Conservation (phyloP, 2,113 vertebrate species). For the Oncorhynchus gorbuscha region DNA sequence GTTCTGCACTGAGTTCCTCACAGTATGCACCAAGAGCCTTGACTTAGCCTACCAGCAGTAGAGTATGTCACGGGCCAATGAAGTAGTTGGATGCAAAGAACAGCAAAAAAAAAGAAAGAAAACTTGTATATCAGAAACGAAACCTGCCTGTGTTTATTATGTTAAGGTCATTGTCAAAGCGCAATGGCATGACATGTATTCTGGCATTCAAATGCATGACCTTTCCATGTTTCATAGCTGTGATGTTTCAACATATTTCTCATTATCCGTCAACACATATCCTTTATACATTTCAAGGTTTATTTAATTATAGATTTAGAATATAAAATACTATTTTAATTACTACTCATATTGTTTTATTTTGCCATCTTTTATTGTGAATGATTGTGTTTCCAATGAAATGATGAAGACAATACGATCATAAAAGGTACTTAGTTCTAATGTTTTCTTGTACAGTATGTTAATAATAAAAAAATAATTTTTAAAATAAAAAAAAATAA, state of each 20-base stretch:
- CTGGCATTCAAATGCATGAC: no score
- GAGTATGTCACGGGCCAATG: no score
- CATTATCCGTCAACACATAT: background rate
- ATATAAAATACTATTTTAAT: background rate
- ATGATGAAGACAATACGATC: background rate
- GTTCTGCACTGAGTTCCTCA: slow-evolving; percentile 18
- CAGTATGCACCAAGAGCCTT: no score
- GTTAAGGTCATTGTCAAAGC: no score
- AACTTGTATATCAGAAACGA: background rate
- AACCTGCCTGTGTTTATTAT: background rate
- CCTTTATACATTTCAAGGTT: background rate
- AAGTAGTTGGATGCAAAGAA: slow-evolving; percentile 22
- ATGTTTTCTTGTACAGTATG: background rate
- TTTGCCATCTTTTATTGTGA: background rate
- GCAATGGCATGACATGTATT: no score
- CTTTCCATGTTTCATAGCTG: background rate
- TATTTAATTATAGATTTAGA: background rate
- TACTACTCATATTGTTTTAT: background rate
- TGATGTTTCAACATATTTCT: slow-evolving; percentile 2
- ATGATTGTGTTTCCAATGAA: background rate
- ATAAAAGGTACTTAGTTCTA: background rate
- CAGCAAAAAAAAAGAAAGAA: slow-evolving; percentile 20
- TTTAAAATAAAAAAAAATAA: no score
- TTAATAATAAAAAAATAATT: background rate
- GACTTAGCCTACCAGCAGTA: no score